Evolutionary conservation across 2,113 vertebrate species (phyloP).

Genomic region (Poecilia latipinna): DNA sequence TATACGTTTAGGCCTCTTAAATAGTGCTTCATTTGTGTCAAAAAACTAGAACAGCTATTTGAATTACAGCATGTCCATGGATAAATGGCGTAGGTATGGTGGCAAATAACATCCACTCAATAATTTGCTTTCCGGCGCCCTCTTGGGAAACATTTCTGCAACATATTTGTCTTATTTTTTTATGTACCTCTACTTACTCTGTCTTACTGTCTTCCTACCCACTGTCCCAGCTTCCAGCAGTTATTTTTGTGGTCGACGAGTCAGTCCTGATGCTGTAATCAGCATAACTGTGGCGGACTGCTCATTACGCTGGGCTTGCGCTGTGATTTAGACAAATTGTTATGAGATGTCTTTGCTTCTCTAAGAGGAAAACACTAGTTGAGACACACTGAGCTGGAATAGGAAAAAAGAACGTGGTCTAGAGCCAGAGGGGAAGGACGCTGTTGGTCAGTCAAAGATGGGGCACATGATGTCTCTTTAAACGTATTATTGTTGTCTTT

Average conservation of each 20-base stretch:
- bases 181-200: too few relatives aligned
- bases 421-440: slow-evolving; percentile 12
- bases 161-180: slow-evolving; percentile 8
- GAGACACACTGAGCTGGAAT: slow-evolving; percentile 61
- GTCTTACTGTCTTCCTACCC: slow-evolving; percentile 10
- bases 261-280: slow-evolving; percentile 57
- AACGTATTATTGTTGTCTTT: background rate
- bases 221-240: slow-evolving; percentile 28
- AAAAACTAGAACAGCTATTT: background rate
- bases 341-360: slow-evolving; percentile 63
- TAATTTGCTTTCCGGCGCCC: background rate
- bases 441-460: slow-evolving; percentile 7
- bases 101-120: background rate
- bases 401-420: slow-evolving; percentile 51
- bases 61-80: too few relatives aligned
- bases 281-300: slow-evolving; percentile 60
- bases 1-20: too few relatives aligned
- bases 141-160: background rate
- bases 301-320: slow-evolving; percentile 51
- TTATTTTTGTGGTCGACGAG: slow-evolving; percentile 58
- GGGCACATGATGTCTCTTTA: slow-evolving; percentile 16
- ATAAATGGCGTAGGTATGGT: too few relatives aligned
- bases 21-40: background rate
- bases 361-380: slow-evolving; percentile 66
- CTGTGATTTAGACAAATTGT: slow-evolving; percentile 75